Evolutionary conservation across 2,797 vertebrate genomes (phyloP).

Genomic region (Pygocentrus nattereri): DNA sequence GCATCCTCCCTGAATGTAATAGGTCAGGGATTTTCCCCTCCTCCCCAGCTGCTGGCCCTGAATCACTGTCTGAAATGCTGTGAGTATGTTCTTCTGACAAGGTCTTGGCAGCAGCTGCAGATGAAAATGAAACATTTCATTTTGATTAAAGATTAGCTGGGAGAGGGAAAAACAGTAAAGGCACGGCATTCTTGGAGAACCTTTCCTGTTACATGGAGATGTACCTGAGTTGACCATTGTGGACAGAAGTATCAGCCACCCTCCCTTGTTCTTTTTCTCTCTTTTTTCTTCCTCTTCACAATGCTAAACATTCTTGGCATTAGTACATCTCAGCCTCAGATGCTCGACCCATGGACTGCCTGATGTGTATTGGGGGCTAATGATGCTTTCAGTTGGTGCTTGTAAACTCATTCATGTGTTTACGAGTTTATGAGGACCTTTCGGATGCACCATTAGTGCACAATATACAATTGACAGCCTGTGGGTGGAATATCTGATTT

Average conservation of each 20-base stretch:
- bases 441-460: not conserved
- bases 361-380: not conserved
- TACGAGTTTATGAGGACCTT: not conserved
- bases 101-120: slow-evolving; percentile 51
- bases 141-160: slow-evolving; percentile 58
- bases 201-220: slow-evolving; percentile 26
- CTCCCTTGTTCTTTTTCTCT: slow-evolving; percentile 1
- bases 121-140: slow-evolving; percentile 57
- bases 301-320: not conserved
- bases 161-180: slow-evolving; percentile 29
- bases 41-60: slow-evolving; percentile 30
- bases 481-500: not conserved
- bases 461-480: not conserved
- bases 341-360: not conserved
- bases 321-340: not conserved
- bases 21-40: slow-evolving; percentile 42
- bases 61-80: slow-evolving; percentile 32
- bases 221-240: slow-evolving; percentile 24
- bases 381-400: not conserved
- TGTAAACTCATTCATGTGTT: not conserved
- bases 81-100: slow-evolving; percentile 52
- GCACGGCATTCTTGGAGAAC: slow-evolving; percentile 40
- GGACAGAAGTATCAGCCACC: not conserved
- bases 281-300: not conserved
- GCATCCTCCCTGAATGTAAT: slow-evolving; percentile 37